Percentiles rank a stretch among this genome's conserved stretches.
These are phyloP conservation scores for Platycheirus rosarum DNA, from an alignment of 2,888 invertebrate genomes.

Conservation along the genomic window DNA sequence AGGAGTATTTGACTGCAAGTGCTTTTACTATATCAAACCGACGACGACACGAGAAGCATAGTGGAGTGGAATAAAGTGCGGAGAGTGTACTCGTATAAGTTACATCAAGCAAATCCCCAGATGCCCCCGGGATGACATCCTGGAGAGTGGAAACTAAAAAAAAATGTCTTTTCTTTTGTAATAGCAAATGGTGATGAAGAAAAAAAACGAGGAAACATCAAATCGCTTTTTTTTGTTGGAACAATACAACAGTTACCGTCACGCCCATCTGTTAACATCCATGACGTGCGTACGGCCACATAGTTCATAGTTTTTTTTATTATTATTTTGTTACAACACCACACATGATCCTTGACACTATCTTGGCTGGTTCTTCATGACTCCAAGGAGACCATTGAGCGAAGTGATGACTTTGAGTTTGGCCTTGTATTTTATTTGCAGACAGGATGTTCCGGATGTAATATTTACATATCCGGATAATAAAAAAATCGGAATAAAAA, in stretches of 20 bases:
- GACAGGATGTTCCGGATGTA: slow-evolving; percentile 12
- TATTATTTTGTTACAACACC: slow-evolving; percentile 8
- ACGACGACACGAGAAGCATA: too few relatives aligned
- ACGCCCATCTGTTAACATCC: slow-evolving; percentile 67
- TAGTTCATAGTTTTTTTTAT: slow-evolving; percentile 62
- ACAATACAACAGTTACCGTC: slow-evolving; percentile 62
- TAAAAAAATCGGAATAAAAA: too few relatives aligned
- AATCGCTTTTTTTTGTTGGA: slow-evolving; percentile 40
- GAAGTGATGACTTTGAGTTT: slow-evolving; percentile 60
- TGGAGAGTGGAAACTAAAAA: slow-evolving; percentile 12
- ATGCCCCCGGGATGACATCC: slow-evolving; percentile 56
- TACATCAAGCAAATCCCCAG: slow-evolving; percentile 54
- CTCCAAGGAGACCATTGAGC: slow-evolving; percentile 32
- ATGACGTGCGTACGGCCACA: slow-evolving; percentile 59
- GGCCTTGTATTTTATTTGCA: slow-evolving; percentile 36
- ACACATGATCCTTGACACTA: slow-evolving; percentile 28
- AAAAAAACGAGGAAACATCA: slow-evolving; percentile 30
- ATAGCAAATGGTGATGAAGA: slow-evolving; percentile 26
- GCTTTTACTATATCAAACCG: slow-evolving; percentile 32
- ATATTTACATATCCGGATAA: too few relatives aligned
- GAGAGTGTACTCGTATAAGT: slow-evolving; percentile 23
- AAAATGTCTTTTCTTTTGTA: slow-evolving; percentile 6
- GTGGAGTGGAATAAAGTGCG: slow-evolving; percentile 13
- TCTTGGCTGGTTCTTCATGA: slow-evolving; percentile 8
- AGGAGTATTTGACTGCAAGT: slow-evolving; percentile 58